A percentile compares a stretch with the other conserved stretches of the same genome.
Conservation (phyloP, 1,140 invertebrate genomes). For the Tetragonula clypearis region DNA sequence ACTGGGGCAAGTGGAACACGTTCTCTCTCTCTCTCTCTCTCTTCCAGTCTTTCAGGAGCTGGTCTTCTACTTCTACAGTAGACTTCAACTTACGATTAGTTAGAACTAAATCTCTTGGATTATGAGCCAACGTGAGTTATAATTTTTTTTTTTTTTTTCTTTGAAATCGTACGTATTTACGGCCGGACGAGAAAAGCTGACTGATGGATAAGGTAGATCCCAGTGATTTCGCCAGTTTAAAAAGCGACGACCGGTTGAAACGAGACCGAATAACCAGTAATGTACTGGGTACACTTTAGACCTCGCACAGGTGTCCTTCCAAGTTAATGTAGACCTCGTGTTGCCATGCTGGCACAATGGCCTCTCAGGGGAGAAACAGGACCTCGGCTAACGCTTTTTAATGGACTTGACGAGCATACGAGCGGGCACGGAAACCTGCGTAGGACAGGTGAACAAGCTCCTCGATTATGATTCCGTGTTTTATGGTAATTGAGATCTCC, state of each 20-base stretch:
- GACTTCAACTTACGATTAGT: too few relatives aligned
- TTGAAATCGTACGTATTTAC: too few relatives aligned
- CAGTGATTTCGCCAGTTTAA: too few relatives aligned
- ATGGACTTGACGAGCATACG: slow-evolving; percentile 9
- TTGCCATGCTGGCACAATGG: slow-evolving; percentile 9
- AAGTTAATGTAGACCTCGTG: slow-evolving; percentile 6
- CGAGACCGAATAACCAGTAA: not conserved
- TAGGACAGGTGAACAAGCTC: slow-evolving; percentile 12
- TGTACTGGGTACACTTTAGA: not conserved
- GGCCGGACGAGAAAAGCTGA: too few relatives aligned
- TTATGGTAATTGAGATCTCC: slow-evolving; percentile 21
- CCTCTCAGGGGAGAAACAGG: slow-evolving; percentile 14
- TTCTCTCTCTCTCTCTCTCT: not conserved
- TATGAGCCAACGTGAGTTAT: too few relatives aligned
- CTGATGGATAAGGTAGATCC: too few relatives aligned
- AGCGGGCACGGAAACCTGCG: not conserved
- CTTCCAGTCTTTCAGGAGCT: too few relatives aligned
- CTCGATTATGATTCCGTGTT: slow-evolving; percentile 16
- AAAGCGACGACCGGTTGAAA: not conserved
- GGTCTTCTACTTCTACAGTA: too few relatives aligned
- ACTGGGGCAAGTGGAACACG: slow-evolving; percentile 6
- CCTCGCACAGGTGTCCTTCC: slow-evolving; percentile 16
- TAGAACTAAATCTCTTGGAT: too few relatives aligned
- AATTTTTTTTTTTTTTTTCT: too few relatives aligned
- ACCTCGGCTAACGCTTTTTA: slow-evolving; percentile 14